Percentiles rank a stretch among this genome's conserved stretches.
Conservation (phyloP, 2,888 invertebrate species). For the Caenorhabditis uteleia region DNA sequence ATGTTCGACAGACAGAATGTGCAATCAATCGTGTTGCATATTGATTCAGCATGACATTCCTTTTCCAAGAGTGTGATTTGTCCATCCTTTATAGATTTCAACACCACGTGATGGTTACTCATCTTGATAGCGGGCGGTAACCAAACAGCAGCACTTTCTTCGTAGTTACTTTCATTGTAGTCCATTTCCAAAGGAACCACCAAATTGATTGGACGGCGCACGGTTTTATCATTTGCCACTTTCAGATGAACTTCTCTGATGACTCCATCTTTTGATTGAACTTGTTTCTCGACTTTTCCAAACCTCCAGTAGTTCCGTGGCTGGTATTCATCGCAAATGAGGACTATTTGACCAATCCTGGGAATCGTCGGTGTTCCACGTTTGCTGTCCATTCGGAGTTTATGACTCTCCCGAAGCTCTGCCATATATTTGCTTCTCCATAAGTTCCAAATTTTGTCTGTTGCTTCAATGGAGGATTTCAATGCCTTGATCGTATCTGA, state of each 20-base stretch:
- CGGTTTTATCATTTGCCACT: conserved; percentile 1
- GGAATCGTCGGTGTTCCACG: background rate
- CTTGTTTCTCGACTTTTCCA: background rate
- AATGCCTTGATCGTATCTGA: conserved; percentile 12
- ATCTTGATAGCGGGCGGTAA: conserved; percentile 7
- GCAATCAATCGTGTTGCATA: conserved; percentile 11
- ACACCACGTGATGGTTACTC: background rate
- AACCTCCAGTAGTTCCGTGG: conserved; percentile 25
- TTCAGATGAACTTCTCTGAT: conserved; percentile 20
- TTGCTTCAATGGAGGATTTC: conserved; percentile 7
- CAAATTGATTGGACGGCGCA: conserved; percentile 5
- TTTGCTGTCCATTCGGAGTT: conserved; percentile 8
- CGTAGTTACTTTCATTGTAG: background rate
- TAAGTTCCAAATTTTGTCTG: conserved; percentile 12
- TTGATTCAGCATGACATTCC: conserved; percentile 1
- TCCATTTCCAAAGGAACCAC: conserved; percentile 11
- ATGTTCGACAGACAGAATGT: conserved; percentile 8
- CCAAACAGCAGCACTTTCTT: conserved; percentile 5
- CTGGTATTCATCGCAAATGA: conserved; percentile 8
- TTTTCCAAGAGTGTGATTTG: background rate
- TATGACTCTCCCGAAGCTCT: conserved; percentile 16
- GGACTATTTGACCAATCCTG: conserved; percentile 6
- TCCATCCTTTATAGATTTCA: background rate
- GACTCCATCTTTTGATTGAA: background rate
- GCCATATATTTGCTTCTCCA: conserved; percentile 16